Evolutionary conservation across 2,888 invertebrate species (phyloP).

Genomic region (Oscheius sp.): DNA sequence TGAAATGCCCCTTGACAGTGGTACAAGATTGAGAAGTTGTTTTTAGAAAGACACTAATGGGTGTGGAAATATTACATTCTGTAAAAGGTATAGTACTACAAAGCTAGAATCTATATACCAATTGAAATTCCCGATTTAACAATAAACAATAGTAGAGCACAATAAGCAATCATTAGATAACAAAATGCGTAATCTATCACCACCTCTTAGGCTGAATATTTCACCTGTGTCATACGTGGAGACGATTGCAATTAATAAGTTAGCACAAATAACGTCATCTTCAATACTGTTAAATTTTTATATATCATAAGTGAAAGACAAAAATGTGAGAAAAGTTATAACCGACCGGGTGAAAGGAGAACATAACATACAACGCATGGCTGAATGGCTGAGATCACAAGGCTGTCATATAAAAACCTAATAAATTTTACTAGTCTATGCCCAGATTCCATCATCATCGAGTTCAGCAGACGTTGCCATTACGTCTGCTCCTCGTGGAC

Average conservation of each 20-base stretch:
- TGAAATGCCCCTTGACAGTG: background rate
- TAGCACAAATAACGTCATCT: too few relatives aligned
- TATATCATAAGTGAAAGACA: background rate
- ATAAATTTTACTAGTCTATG: conserved; percentile 22
- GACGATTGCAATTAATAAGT: too few relatives aligned
- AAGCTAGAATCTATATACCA: too few relatives aligned
- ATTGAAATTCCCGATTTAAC: too few relatives aligned
- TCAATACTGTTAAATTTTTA: background rate
- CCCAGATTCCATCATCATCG: conserved; percentile 54
- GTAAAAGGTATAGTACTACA: too few relatives aligned
- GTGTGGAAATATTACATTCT: too few relatives aligned
- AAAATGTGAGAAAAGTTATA: too few relatives aligned
- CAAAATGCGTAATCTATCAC: too few relatives aligned
- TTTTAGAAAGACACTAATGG: conserved; percentile 1
- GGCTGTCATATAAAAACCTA: background rate
- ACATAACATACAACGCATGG: background rate
- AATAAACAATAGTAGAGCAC: too few relatives aligned
- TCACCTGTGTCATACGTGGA: too few relatives aligned
- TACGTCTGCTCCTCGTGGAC: conserved; percentile 9
- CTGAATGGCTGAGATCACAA: background rate
- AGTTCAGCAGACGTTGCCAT: conserved; percentile 31
- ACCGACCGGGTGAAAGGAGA: background rate
- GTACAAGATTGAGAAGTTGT: background rate
- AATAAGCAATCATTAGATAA: too few relatives aligned
- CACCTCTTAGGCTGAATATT: too few relatives aligned